A percentile compares a stretch with the other conserved stretches of the same genome.
Conservation (phyloP, 2,113 vertebrate genomes). For the Xiphophorus maculatus region DNA sequence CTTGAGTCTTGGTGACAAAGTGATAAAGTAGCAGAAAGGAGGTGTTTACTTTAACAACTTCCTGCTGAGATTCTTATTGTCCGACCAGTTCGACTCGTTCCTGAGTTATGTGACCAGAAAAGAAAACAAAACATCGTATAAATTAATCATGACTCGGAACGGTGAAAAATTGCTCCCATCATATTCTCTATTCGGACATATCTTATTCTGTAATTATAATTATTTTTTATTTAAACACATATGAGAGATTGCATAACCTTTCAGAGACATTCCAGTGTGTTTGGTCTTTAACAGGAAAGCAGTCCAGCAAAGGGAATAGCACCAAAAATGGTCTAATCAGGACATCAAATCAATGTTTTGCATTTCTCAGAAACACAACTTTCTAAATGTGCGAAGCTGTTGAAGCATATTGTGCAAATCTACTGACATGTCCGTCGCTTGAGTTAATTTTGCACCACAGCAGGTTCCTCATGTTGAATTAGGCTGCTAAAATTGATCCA, state of each 20-base stretch:
- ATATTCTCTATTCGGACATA: background rate
- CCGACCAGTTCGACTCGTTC: constrained; percentile 69
- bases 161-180: background rate
- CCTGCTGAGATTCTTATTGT: constrained; percentile 45
- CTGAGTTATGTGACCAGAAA: background rate
- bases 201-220: background rate
- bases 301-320: background rate
- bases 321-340: background rate
- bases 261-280: background rate
- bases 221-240: background rate
- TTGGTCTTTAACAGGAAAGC: background rate
- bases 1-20: constrained; percentile 34
- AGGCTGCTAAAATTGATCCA: background rate
- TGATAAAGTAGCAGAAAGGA: constrained; percentile 15
- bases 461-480: background rate
- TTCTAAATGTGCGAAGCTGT: background rate
- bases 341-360: background rate
- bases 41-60: constrained; percentile 48
- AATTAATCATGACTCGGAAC: background rate
- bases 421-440: background rate
- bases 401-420: background rate
- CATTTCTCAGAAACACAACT: background rate
- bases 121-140: constrained; percentile 6
- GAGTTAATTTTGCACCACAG: background rate
- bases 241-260: background rate